These are phyloP conservation scores for Dendronephthya gigantea DNA, from an alignment of 64 coral and sea anemone genomes.

Conservation along the genomic window DNA sequence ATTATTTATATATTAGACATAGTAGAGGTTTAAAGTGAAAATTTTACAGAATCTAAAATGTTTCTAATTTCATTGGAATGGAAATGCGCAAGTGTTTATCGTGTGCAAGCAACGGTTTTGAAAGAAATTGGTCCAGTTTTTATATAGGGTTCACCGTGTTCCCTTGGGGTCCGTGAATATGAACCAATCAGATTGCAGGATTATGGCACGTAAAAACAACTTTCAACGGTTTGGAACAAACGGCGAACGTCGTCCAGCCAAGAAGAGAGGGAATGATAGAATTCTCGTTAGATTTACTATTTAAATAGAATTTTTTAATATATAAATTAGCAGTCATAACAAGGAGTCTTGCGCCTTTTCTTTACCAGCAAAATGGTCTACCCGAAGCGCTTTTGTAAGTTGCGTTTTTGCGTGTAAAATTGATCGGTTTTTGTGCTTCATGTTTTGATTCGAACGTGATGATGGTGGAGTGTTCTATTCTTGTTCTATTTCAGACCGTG, in stretches of 20 bases:
- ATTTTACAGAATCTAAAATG: too few relatives aligned
- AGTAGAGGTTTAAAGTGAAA: too few relatives aligned
- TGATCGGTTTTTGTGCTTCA: not conserved
- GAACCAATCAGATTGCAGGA: slow-evolving; percentile 6
- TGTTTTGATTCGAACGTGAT: not conserved
- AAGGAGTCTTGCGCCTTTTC: not conserved
- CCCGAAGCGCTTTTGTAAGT: not conserved
- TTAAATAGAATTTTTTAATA: not conserved
- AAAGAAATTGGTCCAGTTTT: too few relatives aligned
- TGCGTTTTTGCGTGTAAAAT: not conserved
- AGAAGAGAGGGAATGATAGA: not conserved
- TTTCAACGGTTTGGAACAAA: not conserved
- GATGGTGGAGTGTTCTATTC: not conserved
- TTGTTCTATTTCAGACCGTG: not conserved
- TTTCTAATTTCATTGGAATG: too few relatives aligned
- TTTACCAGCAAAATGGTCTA: not conserved
- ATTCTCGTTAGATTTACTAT: not conserved
- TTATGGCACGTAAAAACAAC: slow-evolving; percentile 14
- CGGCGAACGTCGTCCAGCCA: too few relatives aligned
- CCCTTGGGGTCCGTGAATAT: not conserved
- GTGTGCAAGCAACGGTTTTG: too few relatives aligned
- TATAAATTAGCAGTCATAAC: not conserved
- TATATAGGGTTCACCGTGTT: not conserved
- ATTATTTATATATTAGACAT: too few relatives aligned
- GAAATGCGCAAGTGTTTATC: too few relatives aligned